These are phyloP conservation scores for Athene noctua DNA, from an alignment of 2,113 vertebrate species.

Conservation along the genomic window DNA sequence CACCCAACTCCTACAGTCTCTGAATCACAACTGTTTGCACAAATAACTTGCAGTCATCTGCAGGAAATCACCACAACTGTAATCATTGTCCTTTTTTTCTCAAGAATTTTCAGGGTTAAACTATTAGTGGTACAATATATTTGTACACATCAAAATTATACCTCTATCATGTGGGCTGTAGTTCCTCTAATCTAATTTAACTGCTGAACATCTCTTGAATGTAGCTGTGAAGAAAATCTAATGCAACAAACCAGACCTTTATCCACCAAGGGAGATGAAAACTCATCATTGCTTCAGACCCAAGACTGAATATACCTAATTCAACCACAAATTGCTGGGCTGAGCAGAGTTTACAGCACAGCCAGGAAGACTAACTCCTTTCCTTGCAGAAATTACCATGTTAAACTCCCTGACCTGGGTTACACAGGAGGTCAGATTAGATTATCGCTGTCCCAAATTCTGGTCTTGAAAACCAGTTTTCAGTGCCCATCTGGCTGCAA, in stretches of 20 bases:
- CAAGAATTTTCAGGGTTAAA: not conserved
- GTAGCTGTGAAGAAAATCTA: not conserved
- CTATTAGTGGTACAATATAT: not conserved
- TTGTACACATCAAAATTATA: not conserved
- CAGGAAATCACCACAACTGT: not conserved
- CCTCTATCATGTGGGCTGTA: not conserved
- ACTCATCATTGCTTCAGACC: not conserved
- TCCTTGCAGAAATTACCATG: not conserved
- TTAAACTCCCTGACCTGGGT: constrained; percentile 46
- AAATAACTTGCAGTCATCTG: constrained; percentile 7
- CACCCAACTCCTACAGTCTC: not conserved
- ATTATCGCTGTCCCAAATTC: not conserved
- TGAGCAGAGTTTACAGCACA: not conserved
- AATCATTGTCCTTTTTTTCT: not conserved
- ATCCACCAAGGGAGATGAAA: not conserved
- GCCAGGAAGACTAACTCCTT: constrained; percentile 18
- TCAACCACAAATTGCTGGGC: constrained; percentile 41
- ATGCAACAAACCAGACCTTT: not conserved
- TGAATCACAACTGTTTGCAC: constrained; percentile 28
- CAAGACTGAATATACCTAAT: not conserved
- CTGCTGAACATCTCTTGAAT: not conserved
- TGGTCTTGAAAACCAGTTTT: constrained; percentile 18
- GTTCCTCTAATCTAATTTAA: not conserved
- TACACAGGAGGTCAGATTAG: constrained; percentile 27
- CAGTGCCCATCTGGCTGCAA: constrained; percentile 15